Evolutionary conservation across 2,797 vertebrate species (phyloP).

Genomic region (Uromys caudimaculatus): DNA sequence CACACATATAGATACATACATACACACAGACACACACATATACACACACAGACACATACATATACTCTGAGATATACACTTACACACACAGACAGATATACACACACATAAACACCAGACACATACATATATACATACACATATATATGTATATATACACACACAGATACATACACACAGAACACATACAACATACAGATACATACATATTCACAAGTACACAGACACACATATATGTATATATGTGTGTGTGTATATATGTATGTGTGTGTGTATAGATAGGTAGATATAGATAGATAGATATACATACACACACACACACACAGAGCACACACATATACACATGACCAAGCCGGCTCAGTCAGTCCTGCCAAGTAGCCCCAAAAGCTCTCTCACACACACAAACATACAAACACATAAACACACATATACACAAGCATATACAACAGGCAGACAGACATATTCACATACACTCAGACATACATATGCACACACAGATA

Average conservation of each 20-base stretch:
- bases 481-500: neutral
- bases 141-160: neutral
- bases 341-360: no score
- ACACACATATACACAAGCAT: neutral
- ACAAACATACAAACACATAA: neutral
- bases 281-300: neutral
- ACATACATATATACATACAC: neutral
- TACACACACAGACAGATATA: neutral
- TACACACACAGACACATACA: neutral
- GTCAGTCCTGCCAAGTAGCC: no score
- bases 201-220: neutral
- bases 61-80: neutral
- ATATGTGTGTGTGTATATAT: no score
- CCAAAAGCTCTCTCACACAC: no score
- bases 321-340: no score
- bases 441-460: neutral
- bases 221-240: no score
- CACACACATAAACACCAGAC: no score
- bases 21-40: no score
- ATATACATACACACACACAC: rapidly evolving
- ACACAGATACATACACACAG: neutral
- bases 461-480: neutral
- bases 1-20: neutral
- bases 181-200: neutral
- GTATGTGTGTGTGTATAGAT: no score